Evolutionary conservation across 2,888 invertebrate genomes (phyloP).

Genomic region (Hymenopus coronatus): DNA sequence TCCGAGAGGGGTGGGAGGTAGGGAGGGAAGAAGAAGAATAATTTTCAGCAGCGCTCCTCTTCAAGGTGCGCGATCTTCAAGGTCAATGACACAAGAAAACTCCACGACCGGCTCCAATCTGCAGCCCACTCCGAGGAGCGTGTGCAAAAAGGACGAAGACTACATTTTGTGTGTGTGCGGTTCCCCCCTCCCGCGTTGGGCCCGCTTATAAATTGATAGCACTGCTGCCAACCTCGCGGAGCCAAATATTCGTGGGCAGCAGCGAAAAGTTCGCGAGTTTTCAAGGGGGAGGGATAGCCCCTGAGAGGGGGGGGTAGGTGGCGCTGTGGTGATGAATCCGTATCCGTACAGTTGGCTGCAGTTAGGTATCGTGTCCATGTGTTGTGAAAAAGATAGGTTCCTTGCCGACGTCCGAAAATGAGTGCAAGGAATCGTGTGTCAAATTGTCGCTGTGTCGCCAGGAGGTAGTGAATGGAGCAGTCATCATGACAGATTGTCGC

Average conservation of each 20-base stretch:
- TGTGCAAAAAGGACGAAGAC: constrained; percentile 8
- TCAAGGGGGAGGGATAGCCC: not conserved
- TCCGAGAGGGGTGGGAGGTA: not conserved
- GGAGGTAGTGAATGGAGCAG: not conserved
- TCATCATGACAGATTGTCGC: not conserved
- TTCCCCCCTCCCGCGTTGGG: not conserved
- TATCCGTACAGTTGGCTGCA: not conserved
- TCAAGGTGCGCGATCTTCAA: constrained; percentile 7
- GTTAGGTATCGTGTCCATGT: not conserved
- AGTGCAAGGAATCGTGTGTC: not conserved
- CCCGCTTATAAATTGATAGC: not conserved
- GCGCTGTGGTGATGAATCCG: not conserved
- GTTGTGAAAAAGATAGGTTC: not conserved
- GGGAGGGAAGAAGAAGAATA: not conserved
- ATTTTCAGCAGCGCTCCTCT: not conserved
- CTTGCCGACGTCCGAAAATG: not conserved
- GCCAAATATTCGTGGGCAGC: not conserved
- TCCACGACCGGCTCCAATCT: not conserved
- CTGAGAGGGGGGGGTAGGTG: not conserved
- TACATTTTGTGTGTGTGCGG: not conserved
- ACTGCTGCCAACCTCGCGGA: not conserved
- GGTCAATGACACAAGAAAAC: constrained; percentile 18
- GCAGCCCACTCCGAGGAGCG: constrained; percentile 6
- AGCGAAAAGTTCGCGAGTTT: not conserved
- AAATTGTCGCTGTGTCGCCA: not conserved